Evolutionary conservation across 2,113 vertebrate species (phyloP), one percentile per base, ranked within the genome.

Genomic region (Zosterops pallidus): DNA sequence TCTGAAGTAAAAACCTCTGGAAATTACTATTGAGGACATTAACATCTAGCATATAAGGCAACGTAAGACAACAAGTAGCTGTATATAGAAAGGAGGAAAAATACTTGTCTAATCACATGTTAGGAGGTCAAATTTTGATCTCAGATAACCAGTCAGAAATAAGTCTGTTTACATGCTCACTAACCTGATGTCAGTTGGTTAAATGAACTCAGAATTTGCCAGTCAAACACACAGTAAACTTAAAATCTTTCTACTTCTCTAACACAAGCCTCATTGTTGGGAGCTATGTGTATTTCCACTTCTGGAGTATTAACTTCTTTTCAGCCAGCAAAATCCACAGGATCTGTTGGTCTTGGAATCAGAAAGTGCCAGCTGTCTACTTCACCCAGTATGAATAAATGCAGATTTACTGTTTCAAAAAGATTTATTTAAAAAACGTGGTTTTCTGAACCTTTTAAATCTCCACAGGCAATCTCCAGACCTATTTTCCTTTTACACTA

Each of bases 271-370:
- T 80, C 46, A 59, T 83, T 93, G 71, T 90, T 87, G 47, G 59
- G 59, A 94, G 15, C 67, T 62, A 67, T 85, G 63, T 83, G 55
- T 68, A 86, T 47, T 83, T 97, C 87, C 79, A 49, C 70, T 95
- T 91, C 72, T 60, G 64, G 70, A 88, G 39, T 44, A 95, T 80
- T 86, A 63, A 42, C 42, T 94, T 95, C 52, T 91, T 95, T 92
- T 57, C 90, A 92, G 76, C n/a, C 49, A 83, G 53, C 55, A 75
- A 91, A 90, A 72, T 46, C 47, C 52, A 90, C 67, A 53, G 62
- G 86, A 84, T 94, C 52, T 94, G 89, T 96, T 96, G 89, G 75
- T 92, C 83, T 96, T 95, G 90, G 88, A 95, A 94, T 71, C 72
- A 75, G 80, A 86, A 92, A 89, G 50, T 80, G 82, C 87, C 92